Base-by-base conservation (phyloP, 2,888 invertebrate species). In the Hyposoter dolosus region DNA sequence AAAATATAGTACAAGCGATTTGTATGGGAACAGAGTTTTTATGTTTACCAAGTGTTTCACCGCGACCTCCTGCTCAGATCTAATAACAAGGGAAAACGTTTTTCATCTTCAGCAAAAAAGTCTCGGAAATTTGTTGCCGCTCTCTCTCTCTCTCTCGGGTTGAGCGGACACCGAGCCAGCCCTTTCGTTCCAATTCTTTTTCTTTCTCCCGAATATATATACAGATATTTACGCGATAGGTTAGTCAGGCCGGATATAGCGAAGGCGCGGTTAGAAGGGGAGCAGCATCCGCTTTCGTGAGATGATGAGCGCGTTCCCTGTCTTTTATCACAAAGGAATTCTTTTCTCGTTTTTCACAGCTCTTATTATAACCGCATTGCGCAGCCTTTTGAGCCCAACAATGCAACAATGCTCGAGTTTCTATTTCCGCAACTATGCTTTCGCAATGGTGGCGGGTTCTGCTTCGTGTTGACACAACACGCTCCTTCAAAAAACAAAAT, bases 291-390 rank as follows among this genome's bases (percentile, higher is more conserved):
- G 68, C 77, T 83, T 72, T 80, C 71, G 45, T n/a, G 81, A 47
- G 60, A 77, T 81, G 84, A 84, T 77, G 84, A 78, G 72, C 66
- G 72, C 66, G 65, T 65, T 76, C 75, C 75, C 63, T 76, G 74
- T 79, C 79, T 82, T 53, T 82, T 82, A 71, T 82, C 53, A 85
- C 82, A 85, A 85, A 82, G 85, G 53, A 63, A 79, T 76, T 71
- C 79, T 47, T 66, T 75, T 53, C 82, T 76, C 79, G 63, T 85
- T 79, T 82, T 85, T 75, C 79, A 56, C 69, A 50, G 45, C 74
- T 50, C 84, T 85, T 85, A 85, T 82, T 82, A 85, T 81, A 81
- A 82, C 82, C 82, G 68, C 76, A 78, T 83, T 74, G 81, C 56
- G 43, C 72, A 68, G 19, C 56, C 68, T 77, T 85, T 82, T 79